These are phyloP conservation scores for Drosophila fuyamai DNA, from an alignment of 1,140 invertebrate genomes.

Conservation along the genomic window DNA sequence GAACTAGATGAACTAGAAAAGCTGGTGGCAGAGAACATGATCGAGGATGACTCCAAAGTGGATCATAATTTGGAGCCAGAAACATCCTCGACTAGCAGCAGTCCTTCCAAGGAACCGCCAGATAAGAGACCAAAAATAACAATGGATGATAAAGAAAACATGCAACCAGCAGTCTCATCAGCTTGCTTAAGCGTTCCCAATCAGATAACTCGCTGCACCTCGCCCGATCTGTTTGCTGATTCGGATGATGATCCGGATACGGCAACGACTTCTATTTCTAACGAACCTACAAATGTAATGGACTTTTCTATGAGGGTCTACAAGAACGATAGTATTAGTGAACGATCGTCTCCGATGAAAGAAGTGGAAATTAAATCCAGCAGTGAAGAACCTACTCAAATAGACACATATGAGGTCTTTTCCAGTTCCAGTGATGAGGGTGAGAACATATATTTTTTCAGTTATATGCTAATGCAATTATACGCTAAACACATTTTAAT, in stretches of 20 bases:
- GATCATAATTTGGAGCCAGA: neutral
- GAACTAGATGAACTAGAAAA: constrained; percentile 57
- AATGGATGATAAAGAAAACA: constrained; percentile 19
- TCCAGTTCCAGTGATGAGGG: constrained; percentile 75
- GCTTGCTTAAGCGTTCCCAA: constrained; percentile 17
- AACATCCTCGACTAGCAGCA: constrained; percentile 19
- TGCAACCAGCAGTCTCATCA: neutral
- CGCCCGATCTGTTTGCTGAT: constrained; percentile 77
- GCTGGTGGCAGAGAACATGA: constrained; percentile 56
- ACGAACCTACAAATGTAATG: constrained; percentile 16
- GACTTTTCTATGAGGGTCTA: constrained; percentile 52
- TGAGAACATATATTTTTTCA: neutral
- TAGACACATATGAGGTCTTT: constrained; percentile 33
- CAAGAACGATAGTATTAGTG: constrained; percentile 34
- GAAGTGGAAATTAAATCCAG: constrained; percentile 41
- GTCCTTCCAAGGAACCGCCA: constrained; percentile 53
- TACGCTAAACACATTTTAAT: neutral
- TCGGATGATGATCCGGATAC: constrained; percentile 60
- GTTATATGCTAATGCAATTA: neutral
- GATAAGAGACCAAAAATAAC: constrained; percentile 47
- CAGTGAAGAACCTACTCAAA: constrained; percentile 6
- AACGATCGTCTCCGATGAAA: constrained; percentile 36
- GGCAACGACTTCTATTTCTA: neutral
- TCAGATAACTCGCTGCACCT: constrained; percentile 51
- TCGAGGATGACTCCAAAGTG: constrained; percentile 34